Evolutionary conservation across 1,140 invertebrate species (phyloP).

Genomic region (Meloidogyne exigua): DNA sequence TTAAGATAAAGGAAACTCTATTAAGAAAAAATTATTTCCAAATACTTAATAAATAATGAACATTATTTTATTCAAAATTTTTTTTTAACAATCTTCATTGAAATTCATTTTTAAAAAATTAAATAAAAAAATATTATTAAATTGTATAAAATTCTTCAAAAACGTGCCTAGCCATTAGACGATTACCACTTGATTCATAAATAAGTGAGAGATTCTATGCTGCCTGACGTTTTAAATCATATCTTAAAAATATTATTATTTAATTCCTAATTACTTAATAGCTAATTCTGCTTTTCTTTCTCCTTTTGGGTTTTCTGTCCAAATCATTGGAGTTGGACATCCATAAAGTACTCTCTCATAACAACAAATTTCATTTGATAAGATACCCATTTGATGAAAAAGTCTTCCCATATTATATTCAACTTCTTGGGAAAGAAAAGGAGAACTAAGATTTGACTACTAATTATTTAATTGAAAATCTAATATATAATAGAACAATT

Average conservation of each 20-base stretch:
- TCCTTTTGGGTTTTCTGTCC: conserved; percentile 38
- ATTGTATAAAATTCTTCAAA: conserved; percentile 65
- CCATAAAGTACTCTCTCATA: conserved; percentile 55
- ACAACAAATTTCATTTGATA: conserved; percentile 53
- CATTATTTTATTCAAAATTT: too few species aligned
- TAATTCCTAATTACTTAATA: too few species aligned
- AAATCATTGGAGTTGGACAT: conserved; percentile 34
- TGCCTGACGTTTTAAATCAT: conserved; percentile 54
- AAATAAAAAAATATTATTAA: too few species aligned
- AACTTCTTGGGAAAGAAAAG: conserved; percentile 45
- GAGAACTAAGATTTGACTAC: conserved; percentile 44
- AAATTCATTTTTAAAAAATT: too few species aligned
- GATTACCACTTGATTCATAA: conserved; percentile 64
- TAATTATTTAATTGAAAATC: too few species aligned
- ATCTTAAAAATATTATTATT: conserved; percentile 26
- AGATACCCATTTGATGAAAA: conserved; percentile 59
- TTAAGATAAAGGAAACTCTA: too few species aligned
- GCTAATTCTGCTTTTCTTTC: conserved; percentile 29
- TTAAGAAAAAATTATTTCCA: too few species aligned
- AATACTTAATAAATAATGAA: too few species aligned
- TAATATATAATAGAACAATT: too few species aligned
- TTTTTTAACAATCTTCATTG: too few species aligned
- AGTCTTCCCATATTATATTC: conserved; percentile 58
- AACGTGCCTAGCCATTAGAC: conserved; percentile 60
- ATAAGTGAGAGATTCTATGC: conserved; percentile 66